phyloP scores from a whole-genome alignment of 1,140 invertebrate genomes.

The Hyposmocoma kahamanoa region DNA sequence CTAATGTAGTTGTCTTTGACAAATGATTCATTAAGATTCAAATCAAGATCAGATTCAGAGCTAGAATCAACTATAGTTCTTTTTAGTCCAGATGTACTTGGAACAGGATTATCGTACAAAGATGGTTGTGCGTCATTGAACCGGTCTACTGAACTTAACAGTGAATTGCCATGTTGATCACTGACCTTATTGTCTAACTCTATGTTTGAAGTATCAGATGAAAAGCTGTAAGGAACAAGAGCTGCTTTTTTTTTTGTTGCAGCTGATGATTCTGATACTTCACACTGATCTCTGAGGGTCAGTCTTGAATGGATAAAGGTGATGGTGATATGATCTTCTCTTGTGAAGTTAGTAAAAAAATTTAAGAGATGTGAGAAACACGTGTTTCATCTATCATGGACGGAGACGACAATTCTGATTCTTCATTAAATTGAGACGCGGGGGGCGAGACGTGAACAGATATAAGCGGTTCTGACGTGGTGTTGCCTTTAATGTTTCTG shows the following conservation, averaged over 20 bases:
- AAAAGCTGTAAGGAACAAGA: background rate
- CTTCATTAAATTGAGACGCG: background rate
- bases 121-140: background rate
- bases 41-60: conserved; percentile 3
- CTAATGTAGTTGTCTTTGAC: background rate
- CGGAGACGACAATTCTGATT: background rate
- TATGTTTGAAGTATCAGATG: background rate
- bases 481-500: conserved; percentile 7
- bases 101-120: background rate
- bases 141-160: background rate
- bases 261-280: background rate
- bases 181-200: background rate
- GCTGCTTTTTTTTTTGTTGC: background rate
- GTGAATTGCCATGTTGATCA: background rate
- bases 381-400: background rate
- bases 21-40: background rate
- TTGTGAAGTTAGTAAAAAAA: background rate
- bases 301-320: no score
- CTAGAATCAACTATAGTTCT: background rate
- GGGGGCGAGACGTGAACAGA: background rate
- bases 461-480: conserved; percentile 9
- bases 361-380: background rate
- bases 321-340: background rate
- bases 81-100: background rate
- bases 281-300: no score